A percentile compares a stretch with the other conserved stretches of the same genome.
phyloP scores from a whole-genome alignment of 2,797 vertebrate species.

The Poliocrania exsul region DNA sequence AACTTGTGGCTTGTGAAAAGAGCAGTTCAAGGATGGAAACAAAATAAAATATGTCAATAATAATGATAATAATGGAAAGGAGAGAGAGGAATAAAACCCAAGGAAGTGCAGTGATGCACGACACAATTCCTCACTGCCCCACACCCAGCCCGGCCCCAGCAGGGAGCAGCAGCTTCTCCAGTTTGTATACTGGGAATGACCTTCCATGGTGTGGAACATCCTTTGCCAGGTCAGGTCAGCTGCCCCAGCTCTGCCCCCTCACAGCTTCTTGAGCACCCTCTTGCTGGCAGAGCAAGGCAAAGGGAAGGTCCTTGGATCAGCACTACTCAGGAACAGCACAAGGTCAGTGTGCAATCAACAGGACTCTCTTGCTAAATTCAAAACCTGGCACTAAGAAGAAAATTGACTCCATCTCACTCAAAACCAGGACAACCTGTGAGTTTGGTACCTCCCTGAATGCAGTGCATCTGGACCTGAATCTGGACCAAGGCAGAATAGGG shows the following conservation, averaged over 20 bases:
- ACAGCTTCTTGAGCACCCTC: neutral
- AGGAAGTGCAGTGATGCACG: neutral
- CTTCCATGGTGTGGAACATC: neutral
- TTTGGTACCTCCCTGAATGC: neutral
- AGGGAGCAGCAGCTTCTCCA: neutral
- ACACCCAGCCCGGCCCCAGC: fast-evolving
- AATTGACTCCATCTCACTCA: neutral
- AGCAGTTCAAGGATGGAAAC: neutral
- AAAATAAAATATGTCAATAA: neutral
- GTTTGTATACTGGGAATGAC: neutral
- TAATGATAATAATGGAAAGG: neutral
- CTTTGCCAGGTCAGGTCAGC: neutral
- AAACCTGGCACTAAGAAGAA: neutral
- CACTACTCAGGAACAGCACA: neutral
- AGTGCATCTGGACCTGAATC: neutral
- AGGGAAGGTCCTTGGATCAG: neutral
- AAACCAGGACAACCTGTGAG: neutral
- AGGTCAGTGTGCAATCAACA: fast-evolving
- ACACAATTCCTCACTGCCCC: neutral
- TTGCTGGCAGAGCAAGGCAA: neutral
- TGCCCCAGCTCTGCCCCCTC: neutral
- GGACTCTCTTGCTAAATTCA: neutral
- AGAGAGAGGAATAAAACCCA: neutral
- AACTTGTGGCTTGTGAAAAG: neutral
- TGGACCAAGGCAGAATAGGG: neutral